Conservation (phyloP, 1,140 invertebrate genomes). For the Stegodyphus dumicola region DNA sequence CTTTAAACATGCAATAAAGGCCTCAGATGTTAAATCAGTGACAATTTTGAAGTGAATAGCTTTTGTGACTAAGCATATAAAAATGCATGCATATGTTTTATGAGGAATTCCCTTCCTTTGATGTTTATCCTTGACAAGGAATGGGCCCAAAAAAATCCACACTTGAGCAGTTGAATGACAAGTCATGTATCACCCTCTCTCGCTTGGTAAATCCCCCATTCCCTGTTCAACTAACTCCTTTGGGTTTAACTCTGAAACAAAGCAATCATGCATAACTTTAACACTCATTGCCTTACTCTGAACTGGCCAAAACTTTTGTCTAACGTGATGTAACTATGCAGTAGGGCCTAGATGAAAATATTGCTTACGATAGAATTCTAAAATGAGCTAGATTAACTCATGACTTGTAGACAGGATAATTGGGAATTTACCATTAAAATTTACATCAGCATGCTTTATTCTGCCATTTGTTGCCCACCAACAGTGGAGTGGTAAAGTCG, state of each 20-base stretch:
- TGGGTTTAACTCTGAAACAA: not conserved
- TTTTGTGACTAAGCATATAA: not conserved
- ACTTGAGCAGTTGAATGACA: not conserved
- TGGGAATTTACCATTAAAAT: constrained; percentile 12
- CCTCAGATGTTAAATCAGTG: not conserved
- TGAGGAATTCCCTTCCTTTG: not conserved
- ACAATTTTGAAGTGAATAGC: not conserved
- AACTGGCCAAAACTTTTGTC: constrained; percentile 29
- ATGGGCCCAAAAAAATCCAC: not conserved
- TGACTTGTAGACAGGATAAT: constrained; percentile 8
- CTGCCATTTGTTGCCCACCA: not conserved
- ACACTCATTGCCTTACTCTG: not conserved
- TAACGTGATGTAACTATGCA: not conserved
- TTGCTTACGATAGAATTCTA: not conserved
- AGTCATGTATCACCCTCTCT: not conserved
- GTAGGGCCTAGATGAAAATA: not conserved
- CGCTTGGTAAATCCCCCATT: not conserved
- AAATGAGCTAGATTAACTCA: constrained; percentile 3
- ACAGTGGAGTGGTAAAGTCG: too few relatives aligned
- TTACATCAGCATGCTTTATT: not conserved
- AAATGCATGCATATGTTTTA: not conserved
- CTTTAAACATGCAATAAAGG: not conserved
- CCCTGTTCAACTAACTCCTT: not conserved
- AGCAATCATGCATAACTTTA: not conserved
- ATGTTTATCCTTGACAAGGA: not conserved